Conservation (phyloP, 2,888 invertebrate genomes). For the Eupelmus urozonus region DNA sequence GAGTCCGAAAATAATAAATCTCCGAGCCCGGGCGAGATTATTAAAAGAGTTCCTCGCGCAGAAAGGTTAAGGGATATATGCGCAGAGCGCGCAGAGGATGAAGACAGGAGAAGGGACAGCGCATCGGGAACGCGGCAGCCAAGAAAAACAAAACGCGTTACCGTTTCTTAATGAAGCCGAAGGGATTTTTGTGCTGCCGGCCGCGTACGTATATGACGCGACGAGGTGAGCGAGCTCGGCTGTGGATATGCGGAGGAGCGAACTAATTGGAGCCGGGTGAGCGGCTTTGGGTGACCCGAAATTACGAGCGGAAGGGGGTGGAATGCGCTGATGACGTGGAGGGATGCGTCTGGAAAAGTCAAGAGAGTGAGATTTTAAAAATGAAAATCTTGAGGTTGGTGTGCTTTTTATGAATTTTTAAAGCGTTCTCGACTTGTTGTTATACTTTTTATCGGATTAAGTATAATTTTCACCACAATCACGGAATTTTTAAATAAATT, state of each 20-base stretch:
- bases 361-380: too few species aligned
- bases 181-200: slow-evolving; percentile 52
- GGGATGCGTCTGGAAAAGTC: too few species aligned
- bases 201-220: neutral
- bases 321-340: too few species aligned
- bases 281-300: slow-evolving; percentile 63
- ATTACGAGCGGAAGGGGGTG: neutral
- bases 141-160: slow-evolving; percentile 77
- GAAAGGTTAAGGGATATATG: slow-evolving; percentile 45
- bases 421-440: too few species aligned
- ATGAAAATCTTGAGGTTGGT: too few species aligned
- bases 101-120: slow-evolving; percentile 35
- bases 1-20: slow-evolving; percentile 78
- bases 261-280: slow-evolving; percentile 77
- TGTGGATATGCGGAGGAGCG: slow-evolving; percentile 22
- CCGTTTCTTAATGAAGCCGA: slow-evolving; percentile 77
- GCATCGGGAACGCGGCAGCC: slow-evolving; percentile 61
- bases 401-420: too few species aligned
- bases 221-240: slow-evolving; percentile 61
- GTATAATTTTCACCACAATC: too few species aligned
- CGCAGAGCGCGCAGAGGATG: slow-evolving; percentile 12
- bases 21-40: slow-evolving; percentile 74
- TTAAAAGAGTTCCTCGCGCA: slow-evolving; percentile 72
- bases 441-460: too few species aligned
- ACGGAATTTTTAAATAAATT: too few species aligned